Evolutionary conservation across 2,888 invertebrate species (phyloP).

Genomic region (Loripinus fragilis): DNA sequence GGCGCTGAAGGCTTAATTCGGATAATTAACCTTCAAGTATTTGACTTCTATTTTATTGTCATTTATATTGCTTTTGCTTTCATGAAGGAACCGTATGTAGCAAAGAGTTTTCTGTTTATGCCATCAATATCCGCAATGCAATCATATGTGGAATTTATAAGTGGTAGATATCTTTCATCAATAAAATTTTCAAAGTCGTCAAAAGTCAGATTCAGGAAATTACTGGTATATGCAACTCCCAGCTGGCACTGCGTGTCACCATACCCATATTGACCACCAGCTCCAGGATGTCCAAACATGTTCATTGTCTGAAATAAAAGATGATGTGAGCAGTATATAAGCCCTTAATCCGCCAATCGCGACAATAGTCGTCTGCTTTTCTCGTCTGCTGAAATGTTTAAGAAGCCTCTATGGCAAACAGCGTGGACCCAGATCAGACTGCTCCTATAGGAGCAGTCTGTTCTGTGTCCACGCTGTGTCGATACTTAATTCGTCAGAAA

Average conservation of each 20-base stretch:
- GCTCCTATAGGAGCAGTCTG: too few species aligned
- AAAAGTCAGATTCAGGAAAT: background rate
- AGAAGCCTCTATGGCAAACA: too few species aligned
- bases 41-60: background rate
- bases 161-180: background rate
- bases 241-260: background rate
- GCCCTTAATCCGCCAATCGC: too few species aligned
- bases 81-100: background rate
- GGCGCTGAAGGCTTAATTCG: too few species aligned
- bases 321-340: too few species aligned
- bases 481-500: too few species aligned
- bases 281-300: slow-evolving; percentile 7
- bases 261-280: slow-evolving; percentile 3
- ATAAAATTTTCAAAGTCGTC: slow-evolving; percentile 3
- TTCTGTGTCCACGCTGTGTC: too few species aligned
- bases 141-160: background rate
- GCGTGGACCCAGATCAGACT: too few species aligned
- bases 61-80: background rate
- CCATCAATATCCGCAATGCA: background rate
- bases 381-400: too few species aligned
- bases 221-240: background rate
- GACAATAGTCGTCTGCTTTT: too few species aligned
- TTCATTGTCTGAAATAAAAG: background rate
- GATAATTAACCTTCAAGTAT: too few species aligned
- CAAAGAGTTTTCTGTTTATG: background rate